Base-by-base conservation (phyloP, 2,888 invertebrate species). In the Pyrrhosoma nymphula region DNA sequence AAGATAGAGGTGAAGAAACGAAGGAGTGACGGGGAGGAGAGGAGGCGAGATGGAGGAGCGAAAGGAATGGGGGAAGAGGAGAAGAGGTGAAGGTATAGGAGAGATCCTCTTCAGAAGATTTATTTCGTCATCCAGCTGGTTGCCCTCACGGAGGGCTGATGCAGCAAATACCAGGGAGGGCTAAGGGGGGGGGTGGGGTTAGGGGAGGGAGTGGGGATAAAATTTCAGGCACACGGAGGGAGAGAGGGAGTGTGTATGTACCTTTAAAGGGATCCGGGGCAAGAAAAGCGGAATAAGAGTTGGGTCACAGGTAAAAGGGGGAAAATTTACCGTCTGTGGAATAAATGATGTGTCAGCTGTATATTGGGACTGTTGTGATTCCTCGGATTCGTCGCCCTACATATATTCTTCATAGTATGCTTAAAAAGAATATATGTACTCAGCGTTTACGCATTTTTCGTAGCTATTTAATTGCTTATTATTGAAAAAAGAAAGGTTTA, bases 61-160 rank as follows among this genome's bases (percentile, higher is more conserved):
- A 8, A 47, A 47, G 23, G 89, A 55, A 55, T 26, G 89, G 26
- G 26, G 55, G 1, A 55, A 55, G 23, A n/a, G 89, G 55, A 55
- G 23, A 6, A 10, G 47, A n/a, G 55, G 20, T 2, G 89, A 47
- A n/a, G 56, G 56, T 47, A 14, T 14, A 2, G 55, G 20, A 39
- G 89, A 56, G 89, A 89, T 89, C 35, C 60, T 63, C 91, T 60
- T 91, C 91, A 35, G 91, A 23, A 91, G 91, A 91, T 91, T 91
- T 91, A 91, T 91, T 91, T 91, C 91, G 63, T 63, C 91, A 63
- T 91, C 91, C 91, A 91, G 60, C 60, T 91, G 91, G 91, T 60
- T 91, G 91, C 56, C 91, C 56, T 91, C 60, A 63, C 35, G 91
- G 91, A 56, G 35, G 63, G 47, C 89, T 89, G 89, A 89, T 89